Evolutionary conservation across 2,113 vertebrate genomes (phyloP).

Genomic region (Corythornis madagascariensis): DNA sequence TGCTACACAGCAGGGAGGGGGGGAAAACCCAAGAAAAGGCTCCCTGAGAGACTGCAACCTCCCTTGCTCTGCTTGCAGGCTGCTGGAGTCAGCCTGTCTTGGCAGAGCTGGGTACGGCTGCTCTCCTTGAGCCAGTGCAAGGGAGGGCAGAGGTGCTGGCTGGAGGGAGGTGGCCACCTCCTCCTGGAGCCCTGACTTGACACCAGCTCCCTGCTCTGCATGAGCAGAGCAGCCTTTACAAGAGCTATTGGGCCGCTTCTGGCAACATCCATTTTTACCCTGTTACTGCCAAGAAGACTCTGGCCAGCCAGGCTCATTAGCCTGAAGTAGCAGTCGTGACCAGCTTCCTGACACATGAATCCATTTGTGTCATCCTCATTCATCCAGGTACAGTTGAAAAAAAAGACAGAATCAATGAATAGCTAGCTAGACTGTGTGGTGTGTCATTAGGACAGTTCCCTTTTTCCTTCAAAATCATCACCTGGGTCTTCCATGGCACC

Average conservation of each 20-base stretch:
- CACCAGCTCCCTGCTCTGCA: neutral
- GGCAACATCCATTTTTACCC: neutral
- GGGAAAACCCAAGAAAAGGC: neutral
- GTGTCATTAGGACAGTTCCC: neutral
- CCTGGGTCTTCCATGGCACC: neutral
- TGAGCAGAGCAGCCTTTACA: neutral
- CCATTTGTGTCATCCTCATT: neutral
- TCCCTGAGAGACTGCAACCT: fast-evolving
- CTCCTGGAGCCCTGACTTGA: neutral
- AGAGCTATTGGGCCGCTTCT: neutral
- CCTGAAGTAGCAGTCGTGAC: neutral
- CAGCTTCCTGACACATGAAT: neutral
- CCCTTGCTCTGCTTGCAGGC: neutral
- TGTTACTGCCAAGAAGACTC: neutral
- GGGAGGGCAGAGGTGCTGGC: neutral
- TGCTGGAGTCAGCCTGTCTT: neutral
- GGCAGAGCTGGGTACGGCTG: fast-evolving
- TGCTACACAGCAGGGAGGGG: neutral
- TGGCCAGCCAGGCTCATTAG: neutral
- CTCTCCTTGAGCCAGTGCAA: fast-evolving
- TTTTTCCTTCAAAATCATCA: neutral
- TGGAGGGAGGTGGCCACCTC: neutral
- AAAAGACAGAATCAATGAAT: neutral
- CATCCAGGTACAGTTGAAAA: neutral
- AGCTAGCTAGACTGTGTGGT: neutral